Base-by-base conservation (phyloP, 2,113 vertebrate genomes). In the Sinocyclocheilus maitianheensis region DNA sequence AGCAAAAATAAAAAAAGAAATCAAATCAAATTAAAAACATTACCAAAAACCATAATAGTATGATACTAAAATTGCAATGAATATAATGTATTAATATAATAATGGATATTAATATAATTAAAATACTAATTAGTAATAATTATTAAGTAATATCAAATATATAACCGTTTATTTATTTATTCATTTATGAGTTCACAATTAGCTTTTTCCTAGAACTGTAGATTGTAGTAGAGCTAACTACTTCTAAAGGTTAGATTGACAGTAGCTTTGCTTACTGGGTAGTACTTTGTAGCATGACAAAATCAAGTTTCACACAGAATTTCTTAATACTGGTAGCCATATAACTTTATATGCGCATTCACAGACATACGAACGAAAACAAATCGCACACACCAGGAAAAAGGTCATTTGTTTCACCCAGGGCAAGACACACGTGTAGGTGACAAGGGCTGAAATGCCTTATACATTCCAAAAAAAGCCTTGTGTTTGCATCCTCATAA, bases 381-480 rank as follows among this genome's bases (percentile, higher is more conserved):
- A 83, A 67, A 53, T 24, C 67, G n/a, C 84, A 83, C 69, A 65
- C 67, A 83, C 20, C 71, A 34, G 37, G 4, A 5, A 30, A 86
- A 76, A 83, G 72, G 85, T 77, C 22, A 5, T 53, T 67, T 55
- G 43, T 55, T 76, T 65, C 58, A 62, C 79, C 26, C 1, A 51
- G 20, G 51, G 74, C 71, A 11, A 76, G 34, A 74, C 34, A 40
- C 22, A 22, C 2, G n/a, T 77, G 71, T 40, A 77, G 24, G 13
- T 77, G 79, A 76, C 79, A 86, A 53, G 71, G 16, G 12, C 65
- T 74, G 77, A 86, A 58, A 81, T 62, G 77, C 34, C 13, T 16
- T 74, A 60, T 74, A 74, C 82, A 84, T 58, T 72, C 48, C 14
- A 81, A 55, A 72, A 72, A 62, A 51, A 72, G 18, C 8, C 22